phyloP scores from a whole-genome alignment of 2,113 vertebrate genomes.

The Otis tarda region DNA sequence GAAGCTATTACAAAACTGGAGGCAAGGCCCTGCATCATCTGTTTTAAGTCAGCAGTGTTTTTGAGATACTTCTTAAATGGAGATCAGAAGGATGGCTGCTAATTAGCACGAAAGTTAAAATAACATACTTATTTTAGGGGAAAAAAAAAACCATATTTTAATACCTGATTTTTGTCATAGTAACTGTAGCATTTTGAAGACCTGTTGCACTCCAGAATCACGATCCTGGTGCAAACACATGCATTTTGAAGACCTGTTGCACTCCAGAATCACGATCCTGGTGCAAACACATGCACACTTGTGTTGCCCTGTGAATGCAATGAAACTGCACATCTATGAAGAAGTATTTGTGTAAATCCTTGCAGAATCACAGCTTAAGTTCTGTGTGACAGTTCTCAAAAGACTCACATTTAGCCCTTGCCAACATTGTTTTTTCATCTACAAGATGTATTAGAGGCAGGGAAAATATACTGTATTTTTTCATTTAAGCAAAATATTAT shows the following conservation, averaged over 20 bases:
- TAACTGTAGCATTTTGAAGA: neutral
- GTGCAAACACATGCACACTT: neutral
- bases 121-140: accelerated
- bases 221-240: neutral
- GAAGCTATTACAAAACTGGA: neutral
- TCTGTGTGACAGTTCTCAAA: neutral
- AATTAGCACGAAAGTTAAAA: neutral
- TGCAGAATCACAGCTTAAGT: neutral
- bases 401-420: neutral
- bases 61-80: neutral
- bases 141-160: neutral
- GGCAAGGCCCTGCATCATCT: neutral
- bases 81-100: neutral
- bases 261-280: neutral
- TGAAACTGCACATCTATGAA: neutral
- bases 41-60: neutral
- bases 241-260: neutral
- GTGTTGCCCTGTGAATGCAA: neutral
- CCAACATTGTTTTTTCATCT: neutral
- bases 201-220: neutral
- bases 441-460: neutral
- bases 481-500: neutral
- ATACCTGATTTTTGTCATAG: neutral
- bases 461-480: neutral
- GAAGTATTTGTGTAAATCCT: neutral